Conservation (phyloP, 2,113 vertebrate genomes). For the Sorex araneus region DNA sequence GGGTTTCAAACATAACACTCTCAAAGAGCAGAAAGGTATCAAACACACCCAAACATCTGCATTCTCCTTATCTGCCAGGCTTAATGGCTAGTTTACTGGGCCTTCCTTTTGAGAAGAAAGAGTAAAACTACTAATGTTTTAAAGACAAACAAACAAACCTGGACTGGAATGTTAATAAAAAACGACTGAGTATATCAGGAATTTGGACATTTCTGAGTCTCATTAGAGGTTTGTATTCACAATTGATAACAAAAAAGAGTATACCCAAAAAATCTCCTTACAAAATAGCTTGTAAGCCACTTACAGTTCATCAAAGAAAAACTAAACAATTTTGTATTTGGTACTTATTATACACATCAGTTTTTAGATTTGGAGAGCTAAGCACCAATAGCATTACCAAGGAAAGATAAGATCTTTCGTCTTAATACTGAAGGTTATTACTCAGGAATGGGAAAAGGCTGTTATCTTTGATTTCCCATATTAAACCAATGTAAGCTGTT, state of each 20-base stretch:
- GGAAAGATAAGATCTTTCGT: constrained; percentile 53
- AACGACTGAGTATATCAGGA: constrained; percentile 78
- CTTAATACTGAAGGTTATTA: constrained; percentile 3
- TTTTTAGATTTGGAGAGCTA: constrained; percentile 65
- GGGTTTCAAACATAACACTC: constrained; percentile 58
- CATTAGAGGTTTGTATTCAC: constrained; percentile 67
- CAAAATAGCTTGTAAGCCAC: constrained; percentile 72
- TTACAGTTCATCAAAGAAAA: constrained; percentile 68
- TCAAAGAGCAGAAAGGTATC: background rate
- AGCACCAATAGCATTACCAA: constrained; percentile 30
- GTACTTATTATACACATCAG: constrained; percentile 74
- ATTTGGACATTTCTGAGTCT: constrained; percentile 68
- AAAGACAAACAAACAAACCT: constrained; percentile 71
- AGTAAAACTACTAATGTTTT: constrained; percentile 72
- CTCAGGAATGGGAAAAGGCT: constrained; percentile 45
- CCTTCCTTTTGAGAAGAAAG: constrained; percentile 66
- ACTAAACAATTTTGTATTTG: constrained; percentile 72
- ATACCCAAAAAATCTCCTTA: constrained; percentile 1
- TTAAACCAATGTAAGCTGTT: constrained; percentile 38
- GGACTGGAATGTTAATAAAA: constrained; percentile 66
- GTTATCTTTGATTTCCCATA: constrained; percentile 57
- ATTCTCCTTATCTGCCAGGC: background rate
- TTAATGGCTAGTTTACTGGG: background rate
- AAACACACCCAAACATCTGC: background rate
- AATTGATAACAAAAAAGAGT: constrained; percentile 50